Evolutionary conservation across 2,113 vertebrate species (phyloP).

Genomic region (Dermatemys mawii): DNA sequence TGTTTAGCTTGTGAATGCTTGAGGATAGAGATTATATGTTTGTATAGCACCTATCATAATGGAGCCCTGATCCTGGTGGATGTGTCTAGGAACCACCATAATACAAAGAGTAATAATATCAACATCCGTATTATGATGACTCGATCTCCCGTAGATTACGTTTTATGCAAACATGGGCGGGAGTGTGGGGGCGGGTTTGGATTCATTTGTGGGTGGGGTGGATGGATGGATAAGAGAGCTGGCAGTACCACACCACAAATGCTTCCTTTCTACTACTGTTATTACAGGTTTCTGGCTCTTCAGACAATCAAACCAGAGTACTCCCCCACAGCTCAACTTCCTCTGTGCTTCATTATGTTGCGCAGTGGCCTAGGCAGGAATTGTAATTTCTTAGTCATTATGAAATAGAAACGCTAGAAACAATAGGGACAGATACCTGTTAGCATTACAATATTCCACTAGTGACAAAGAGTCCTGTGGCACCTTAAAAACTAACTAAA

Average conservation of each 20-base stretch:
- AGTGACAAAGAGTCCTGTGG: no score
- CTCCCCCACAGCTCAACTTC: background rate
- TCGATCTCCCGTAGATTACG: background rate
- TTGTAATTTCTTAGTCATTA: slow-evolving; percentile 44
- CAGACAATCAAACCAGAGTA: slow-evolving; percentile 25
- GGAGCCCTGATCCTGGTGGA: background rate
- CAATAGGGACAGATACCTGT: background rate
- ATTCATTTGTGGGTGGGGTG: background rate
- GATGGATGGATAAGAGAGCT: background rate
- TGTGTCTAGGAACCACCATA: background rate
- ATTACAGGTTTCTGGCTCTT: background rate
- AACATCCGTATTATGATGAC: background rate
- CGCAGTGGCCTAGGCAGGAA: slow-evolving; percentile 31
- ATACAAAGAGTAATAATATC: background rate
- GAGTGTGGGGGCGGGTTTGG: background rate
- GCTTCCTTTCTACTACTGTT: background rate
- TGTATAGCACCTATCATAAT: background rate
- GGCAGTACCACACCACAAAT: background rate
- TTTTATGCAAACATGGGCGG: background rate
- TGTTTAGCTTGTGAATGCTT: background rate
- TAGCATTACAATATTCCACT: background rate
- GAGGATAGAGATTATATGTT: background rate
- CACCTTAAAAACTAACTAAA: no score
- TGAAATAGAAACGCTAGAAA: slow-evolving; percentile 20
- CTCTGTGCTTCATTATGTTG: slow-evolving; percentile 44